Evolutionary conservation across 1,140 invertebrate genomes (phyloP), one percentile per base, ranked within the genome.

Genomic region (Thaumatotibia leucotreta): DNA sequence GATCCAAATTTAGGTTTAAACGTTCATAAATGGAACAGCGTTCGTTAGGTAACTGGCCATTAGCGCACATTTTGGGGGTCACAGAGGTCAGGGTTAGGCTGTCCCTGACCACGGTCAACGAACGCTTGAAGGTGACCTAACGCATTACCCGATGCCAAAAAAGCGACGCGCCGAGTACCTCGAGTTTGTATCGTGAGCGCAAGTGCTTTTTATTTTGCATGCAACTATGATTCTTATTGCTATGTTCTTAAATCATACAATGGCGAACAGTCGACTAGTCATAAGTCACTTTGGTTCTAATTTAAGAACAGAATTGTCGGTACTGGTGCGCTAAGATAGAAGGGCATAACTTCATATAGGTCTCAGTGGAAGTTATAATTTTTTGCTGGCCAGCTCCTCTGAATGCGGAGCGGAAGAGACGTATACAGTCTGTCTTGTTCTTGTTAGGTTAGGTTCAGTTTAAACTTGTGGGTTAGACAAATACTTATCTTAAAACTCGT

Each of bases 101-200:
- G 84, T 82, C 84, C 86, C 79, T 88, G 86, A 89, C 86, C 86
- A 88, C 85, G 86, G 86, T 84, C 86, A 89, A 89, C 82, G 86
- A 79, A 76, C 74, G 77, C 73, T 83, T 85, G 78, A 89, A 89
- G 86, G 86, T 88, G 86, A 81, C 85, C 85, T 82, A 45, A 45
- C 39, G 39, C 39, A 45, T 45, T 45, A 20, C 39, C 39, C 39
- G 39, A 45, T 45, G 39, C 39, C 39, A 45, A 45, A 45, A 45
- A 45, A 45, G 39, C 17, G 39, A 45, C 39, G 39, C 17, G 39
- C 39, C 17, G 14, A 14, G 39, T 17, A 45, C 39, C 39, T 45
- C 39, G 20, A 20, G 17, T 20, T 1, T 17, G 39, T 20, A 0
- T 45, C 5, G 39, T 45, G 20, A 6, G n/a, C 39, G 14, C 14